Evolutionary conservation across 1,140 invertebrate genomes (phyloP).

Genomic region (Drosophila repleta): DNA sequence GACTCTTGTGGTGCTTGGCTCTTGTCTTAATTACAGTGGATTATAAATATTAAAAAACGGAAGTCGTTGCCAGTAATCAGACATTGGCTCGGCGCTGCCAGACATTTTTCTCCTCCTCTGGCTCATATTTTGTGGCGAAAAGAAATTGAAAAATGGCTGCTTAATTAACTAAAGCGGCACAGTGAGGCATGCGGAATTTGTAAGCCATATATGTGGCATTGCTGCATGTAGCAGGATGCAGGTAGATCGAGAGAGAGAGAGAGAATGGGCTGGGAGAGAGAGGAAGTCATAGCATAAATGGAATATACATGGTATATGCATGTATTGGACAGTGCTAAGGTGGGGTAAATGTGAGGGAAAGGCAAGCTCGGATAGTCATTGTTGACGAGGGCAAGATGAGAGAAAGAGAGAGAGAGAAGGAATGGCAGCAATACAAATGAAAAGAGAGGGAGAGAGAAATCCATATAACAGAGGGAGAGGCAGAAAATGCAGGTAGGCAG

Average conservation of each 20-base stretch:
- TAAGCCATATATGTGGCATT: neutral
- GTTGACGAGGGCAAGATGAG: too few species aligned
- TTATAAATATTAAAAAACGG: conserved; percentile 74
- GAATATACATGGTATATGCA: too few species aligned
- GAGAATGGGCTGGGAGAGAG: neutral
- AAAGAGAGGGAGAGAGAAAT: too few species aligned
- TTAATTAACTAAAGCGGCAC: conserved; percentile 38
- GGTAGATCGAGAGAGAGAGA: neutral
- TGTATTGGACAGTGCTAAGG: too few species aligned
- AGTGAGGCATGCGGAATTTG: neutral
- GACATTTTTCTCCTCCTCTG: conserved; percentile 8
- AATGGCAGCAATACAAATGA: too few species aligned
- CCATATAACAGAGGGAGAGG: too few species aligned
- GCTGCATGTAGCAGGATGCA: conserved; percentile 1
- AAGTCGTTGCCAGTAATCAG: conserved; percentile 70
- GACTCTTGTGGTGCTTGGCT: conserved; percentile 37
- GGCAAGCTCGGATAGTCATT: too few species aligned
- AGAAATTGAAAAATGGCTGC: conserved; percentile 56
- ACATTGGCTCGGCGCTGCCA: conserved; percentile 52
- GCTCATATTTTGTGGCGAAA: conserved; percentile 7
- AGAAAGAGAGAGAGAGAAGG: too few species aligned
- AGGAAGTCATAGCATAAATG: neutral
- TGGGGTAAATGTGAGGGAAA: too few species aligned
- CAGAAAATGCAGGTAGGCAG: too few species aligned
- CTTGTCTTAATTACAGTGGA: conserved; percentile 72